These are phyloP conservation scores for Meandrusa payeni DNA, from an alignment of 2,888 invertebrate species.

Conservation along the genomic window DNA sequence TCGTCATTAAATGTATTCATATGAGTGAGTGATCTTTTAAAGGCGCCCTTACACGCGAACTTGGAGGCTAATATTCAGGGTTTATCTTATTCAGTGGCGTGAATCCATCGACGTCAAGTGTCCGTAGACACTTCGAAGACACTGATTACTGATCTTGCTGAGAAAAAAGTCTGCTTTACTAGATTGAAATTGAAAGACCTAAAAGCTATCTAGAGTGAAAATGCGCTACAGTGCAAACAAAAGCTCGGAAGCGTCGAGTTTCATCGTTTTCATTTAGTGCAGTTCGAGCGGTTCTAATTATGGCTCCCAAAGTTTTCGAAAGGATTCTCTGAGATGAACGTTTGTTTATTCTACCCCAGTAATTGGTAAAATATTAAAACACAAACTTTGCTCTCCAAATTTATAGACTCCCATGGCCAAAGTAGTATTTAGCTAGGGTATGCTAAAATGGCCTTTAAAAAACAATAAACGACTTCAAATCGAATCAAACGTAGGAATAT, in stretches of 20 bases:
- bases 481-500: too few relatives aligned
- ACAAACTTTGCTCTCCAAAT: too few relatives aligned
- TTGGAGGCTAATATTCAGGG: not conserved
- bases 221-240: conserved; percentile 19
- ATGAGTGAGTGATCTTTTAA: not conserved
- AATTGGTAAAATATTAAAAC: too few relatives aligned
- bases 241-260: conserved; percentile 9
- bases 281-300: conserved; percentile 19
- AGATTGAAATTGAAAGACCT: conserved; percentile 18
- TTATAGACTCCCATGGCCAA: too few relatives aligned
- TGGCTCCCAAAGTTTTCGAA: conserved; percentile 8
- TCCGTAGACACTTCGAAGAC: conserved; percentile 9
- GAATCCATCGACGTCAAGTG: conserved; percentile 13
- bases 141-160: conserved; percentile 16
- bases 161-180: conserved; percentile 15
- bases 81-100: conserved; percentile 8
- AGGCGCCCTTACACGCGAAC: too few relatives aligned
- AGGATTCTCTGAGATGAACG: not conserved
- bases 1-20: too few relatives aligned
- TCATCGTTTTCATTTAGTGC: conserved; percentile 16
- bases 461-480: too few relatives aligned
- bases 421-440: too few relatives aligned
- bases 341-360: not conserved
- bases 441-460: too few relatives aligned
- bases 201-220: conserved; percentile 13